Percentiles rank a stretch among this genome's conserved stretches.
Evolutionary conservation across 2,888 invertebrate species (phyloP).

Genomic region (Eurois occulta): DNA sequence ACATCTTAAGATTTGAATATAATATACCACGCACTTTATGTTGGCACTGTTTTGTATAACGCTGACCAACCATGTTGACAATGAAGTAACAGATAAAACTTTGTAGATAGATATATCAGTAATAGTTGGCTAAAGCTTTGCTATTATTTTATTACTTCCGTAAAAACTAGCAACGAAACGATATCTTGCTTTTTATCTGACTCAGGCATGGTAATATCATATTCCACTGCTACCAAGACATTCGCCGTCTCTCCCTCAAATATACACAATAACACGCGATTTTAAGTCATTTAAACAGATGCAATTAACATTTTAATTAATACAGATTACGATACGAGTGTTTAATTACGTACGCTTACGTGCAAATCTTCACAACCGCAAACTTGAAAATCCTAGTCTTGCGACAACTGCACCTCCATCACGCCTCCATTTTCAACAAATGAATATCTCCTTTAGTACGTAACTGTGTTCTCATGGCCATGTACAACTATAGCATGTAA

Average conservation of each 20-base stretch:
- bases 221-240: conserved; percentile 79
- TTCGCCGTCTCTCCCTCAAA: conserved; percentile 88
- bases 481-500: conserved; percentile 67
- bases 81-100: conserved; percentile 68
- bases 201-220: conserved; percentile 80
- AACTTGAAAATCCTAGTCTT: conserved; percentile 86
- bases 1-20: conserved; percentile 24
- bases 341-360: conserved; percentile 78
- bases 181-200: conserved; percentile 55
- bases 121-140: conserved; percentile 54
- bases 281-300: conserved; percentile 65
- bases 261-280: conserved; percentile 78
- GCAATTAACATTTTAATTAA: conserved; percentile 71
- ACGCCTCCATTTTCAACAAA: conserved; percentile 90
- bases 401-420: conserved; percentile 86
- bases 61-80: conserved; percentile 76
- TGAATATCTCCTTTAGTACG: conserved; percentile 82
- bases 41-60: conserved; percentile 74
- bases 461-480: conserved; percentile 71
- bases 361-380: conserved; percentile 81
- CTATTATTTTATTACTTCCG: conserved; percentile 51
- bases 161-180: conserved; percentile 32
- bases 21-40: conserved; percentile 52
- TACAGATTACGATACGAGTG: conserved; percentile 78
- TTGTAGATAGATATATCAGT: conserved; percentile 39